phyloP scores from a whole-genome alignment of 2,797 vertebrate genomes.

The Galago senegalensis region DNA sequence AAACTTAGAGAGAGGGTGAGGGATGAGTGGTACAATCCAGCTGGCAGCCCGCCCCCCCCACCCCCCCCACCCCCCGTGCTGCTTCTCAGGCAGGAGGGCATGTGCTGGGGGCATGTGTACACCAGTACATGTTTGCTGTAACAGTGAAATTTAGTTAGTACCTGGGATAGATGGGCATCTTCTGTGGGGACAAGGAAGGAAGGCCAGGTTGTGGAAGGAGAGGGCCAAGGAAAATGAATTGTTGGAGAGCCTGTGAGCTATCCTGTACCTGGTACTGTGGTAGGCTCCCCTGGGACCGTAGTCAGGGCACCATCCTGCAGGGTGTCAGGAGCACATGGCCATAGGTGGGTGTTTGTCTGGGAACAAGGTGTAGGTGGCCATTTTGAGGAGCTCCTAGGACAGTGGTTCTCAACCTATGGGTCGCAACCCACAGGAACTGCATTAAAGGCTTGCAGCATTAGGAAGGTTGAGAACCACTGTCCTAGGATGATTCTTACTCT shows the following conservation, averaged over 20 bases:
- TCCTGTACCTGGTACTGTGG: too few species aligned
- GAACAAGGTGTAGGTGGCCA: neutral
- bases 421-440: too few species aligned
- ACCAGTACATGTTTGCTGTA: fast-evolving
- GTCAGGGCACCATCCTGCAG: neutral
- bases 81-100: neutral
- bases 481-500: neutral
- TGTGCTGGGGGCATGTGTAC: too few species aligned
- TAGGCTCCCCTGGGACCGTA: neutral
- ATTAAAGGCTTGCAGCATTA: too few species aligned
- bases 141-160: neutral
- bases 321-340: neutral
- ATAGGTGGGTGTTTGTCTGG: neutral
- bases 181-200: neutral
- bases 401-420: too few species aligned
- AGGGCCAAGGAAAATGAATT: fast-evolving
- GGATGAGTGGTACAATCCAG: neutral
- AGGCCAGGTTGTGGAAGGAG: neutral
- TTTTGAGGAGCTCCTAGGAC: neutral
- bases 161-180: neutral
- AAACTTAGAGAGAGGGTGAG: neutral
- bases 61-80: fast-evolving
- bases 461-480: too few species aligned
- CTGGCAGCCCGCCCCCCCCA: neutral
- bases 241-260: neutral